Conservation (phyloP, 2,113 vertebrate genomes). For the Caranx melampygus region DNA sequence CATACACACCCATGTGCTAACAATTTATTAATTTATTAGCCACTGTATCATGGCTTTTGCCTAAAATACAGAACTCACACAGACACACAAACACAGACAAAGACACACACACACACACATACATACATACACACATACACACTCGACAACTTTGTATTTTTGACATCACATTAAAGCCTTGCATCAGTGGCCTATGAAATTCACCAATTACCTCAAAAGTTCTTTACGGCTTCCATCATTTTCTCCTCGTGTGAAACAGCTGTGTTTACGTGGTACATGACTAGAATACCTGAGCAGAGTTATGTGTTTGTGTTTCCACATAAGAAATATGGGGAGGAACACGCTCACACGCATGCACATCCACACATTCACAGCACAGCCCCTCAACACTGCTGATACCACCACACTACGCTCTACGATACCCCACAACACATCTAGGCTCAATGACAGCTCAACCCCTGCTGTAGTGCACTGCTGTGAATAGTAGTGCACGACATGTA, state of each 20-base stretch:
- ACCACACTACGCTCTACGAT: slow-evolving; percentile 74
- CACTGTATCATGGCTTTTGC: slow-evolving; percentile 62
- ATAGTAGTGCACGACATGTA: slow-evolving; percentile 61
- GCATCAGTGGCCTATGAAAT: slow-evolving; percentile 79
- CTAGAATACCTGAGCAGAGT: slow-evolving; percentile 63
- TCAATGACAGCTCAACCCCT: slow-evolving; percentile 76
- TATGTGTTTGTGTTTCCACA: slow-evolving; percentile 53
- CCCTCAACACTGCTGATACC: slow-evolving; percentile 69
- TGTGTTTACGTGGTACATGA: slow-evolving; percentile 58
- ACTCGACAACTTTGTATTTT: slow-evolving; percentile 58
- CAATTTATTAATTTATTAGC: slow-evolving; percentile 53
- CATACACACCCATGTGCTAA: slow-evolving; percentile 45
- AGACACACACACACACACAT: slow-evolving; percentile 64
- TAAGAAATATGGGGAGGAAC: slow-evolving; percentile 35
- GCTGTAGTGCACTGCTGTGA: slow-evolving; percentile 60
- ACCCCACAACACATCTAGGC: slow-evolving; percentile 73
- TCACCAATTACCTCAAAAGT: slow-evolving; percentile 75
- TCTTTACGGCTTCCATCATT: slow-evolving; percentile 71
- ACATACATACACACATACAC: slow-evolving; percentile 59
- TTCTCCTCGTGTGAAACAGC: slow-evolving; percentile 68
- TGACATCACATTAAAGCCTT: slow-evolving; percentile 68
- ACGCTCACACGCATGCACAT: slow-evolving; percentile 71
- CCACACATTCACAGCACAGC: slow-evolving; percentile 76
- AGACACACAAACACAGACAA: slow-evolving; percentile 59
- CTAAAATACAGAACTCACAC: slow-evolving; percentile 49